A percentile compares a stretch with the other conserved stretches of the same genome.
These are phyloP conservation scores for Cyprinodon diabolis DNA, from an alignment of 2,797 vertebrate species.

Conservation along the genomic window DNA sequence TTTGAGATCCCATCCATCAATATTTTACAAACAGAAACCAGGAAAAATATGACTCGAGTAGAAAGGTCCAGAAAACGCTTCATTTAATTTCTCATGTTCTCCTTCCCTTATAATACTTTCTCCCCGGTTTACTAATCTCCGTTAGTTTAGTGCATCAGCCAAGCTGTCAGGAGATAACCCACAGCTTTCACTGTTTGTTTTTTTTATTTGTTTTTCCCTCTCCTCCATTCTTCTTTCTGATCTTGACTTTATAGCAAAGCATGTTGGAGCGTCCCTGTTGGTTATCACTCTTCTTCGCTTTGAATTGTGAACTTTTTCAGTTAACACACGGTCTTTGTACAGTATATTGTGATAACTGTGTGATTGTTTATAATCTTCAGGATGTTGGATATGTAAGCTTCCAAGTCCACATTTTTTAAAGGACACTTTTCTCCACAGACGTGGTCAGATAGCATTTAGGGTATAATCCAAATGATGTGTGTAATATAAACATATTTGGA, in stretches of 20 bases:
- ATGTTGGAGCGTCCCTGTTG: constrained; percentile 54
- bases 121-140: constrained; percentile 73
- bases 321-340: constrained; percentile 5
- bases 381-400: neutral
- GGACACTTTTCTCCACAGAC: neutral
- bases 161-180: constrained; percentile 68
- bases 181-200: constrained; percentile 52
- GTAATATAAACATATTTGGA: neutral
- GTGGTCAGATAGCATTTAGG: neutral
- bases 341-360: neutral
- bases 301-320: constrained; percentile 43
- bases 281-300: constrained; percentile 48
- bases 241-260: constrained; percentile 56
- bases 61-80: constrained; percentile 2
- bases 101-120: constrained; percentile 46
- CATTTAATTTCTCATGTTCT: constrained; percentile 32
- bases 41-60: constrained; percentile 2
- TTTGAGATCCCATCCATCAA: neutral
- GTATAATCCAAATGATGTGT: neutral
- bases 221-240: constrained; percentile 49
- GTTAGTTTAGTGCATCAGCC: constrained; percentile 70
- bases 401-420: neutral
- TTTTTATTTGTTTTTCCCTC: constrained; percentile 17
- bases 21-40: constrained; percentile 2
- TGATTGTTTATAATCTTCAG: neutral